Base-by-base conservation (phyloP, 1,140 invertebrate species). In the Portunus trituberculatus region DNA sequence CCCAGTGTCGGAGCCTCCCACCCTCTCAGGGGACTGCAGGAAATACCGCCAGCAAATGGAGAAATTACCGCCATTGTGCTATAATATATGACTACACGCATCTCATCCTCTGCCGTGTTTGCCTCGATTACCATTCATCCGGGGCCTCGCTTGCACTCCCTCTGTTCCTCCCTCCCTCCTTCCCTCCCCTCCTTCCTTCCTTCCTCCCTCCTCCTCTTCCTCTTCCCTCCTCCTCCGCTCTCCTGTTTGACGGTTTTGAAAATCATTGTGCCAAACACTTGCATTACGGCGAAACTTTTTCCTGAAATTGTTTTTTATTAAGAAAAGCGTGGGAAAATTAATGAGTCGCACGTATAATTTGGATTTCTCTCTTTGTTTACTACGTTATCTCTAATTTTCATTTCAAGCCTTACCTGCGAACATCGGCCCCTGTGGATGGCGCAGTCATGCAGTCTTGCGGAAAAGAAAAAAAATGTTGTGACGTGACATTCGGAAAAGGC, bases 1-100 rank as follows among this genome's bases (percentile, higher is more conserved):
- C 16, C 31, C 84, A 87, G 25, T 8, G 84, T 28, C 84, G 84
- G 31, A 87, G 84, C 84, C 87, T 20, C 39, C 87, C 39, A 48
- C 87, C 31, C 39, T 76, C 67, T n/a, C 20, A 4, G 87, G 31
- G 31, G 25, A 48, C 46, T 48, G 87, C 8, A 89, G 87, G 87
- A 89, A 89, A 89, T 89, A 89, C 87, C 87, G 8, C 39, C 87
- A 89, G 87, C 39, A 89, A 89, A 89, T 89, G 46, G 87, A 89
- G 87, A 46, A 89, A 89, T 89, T 45, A 46, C 87, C 87, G 25
- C 87, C 39, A 89, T 89, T 89, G 39, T 89, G 87, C 46, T 46
- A 89, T 89, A 48, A 89, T 89, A 46, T 89, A 89, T 32, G 46
- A 28, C 31, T 89, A 89, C 87, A 89, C 39, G 87, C 25, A 48